These are phyloP conservation scores for Merluccius polli DNA, from an alignment of 2,797 vertebrate genomes.

Conservation along the genomic window DNA sequence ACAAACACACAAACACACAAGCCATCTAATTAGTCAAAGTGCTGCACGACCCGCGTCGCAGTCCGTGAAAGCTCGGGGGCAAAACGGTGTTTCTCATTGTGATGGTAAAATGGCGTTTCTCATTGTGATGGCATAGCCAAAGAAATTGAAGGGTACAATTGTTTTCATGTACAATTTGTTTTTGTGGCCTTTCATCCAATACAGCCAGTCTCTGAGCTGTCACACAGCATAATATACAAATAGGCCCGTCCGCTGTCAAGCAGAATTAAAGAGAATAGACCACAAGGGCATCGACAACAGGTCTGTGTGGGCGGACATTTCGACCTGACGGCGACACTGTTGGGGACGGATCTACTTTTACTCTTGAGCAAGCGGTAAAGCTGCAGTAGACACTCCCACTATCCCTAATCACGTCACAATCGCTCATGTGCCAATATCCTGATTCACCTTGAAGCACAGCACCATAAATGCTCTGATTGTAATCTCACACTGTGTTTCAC, in stretches of 20 bases:
- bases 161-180: neutral
- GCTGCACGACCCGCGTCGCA: too few species aligned
- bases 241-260: neutral
- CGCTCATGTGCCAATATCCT: neutral
- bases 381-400: neutral
- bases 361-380: neutral
- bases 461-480: neutral
- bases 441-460: neutral
- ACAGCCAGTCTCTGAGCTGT: neutral
- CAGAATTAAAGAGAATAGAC: too few species aligned
- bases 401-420: neutral
- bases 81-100: too few species aligned
- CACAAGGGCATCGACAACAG: neutral
- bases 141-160: neutral
- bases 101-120: too few species aligned
- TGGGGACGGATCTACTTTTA: neutral
- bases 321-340: neutral
- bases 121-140: neutral
- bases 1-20: neutral
- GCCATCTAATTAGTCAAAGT: too few species aligned
- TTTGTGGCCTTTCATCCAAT: neutral
- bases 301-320: neutral
- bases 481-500: neutral
- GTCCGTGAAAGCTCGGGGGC: too few species aligned
- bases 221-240: neutral